Conservation (phyloP, 2,888 invertebrate species). For the Cacoxenus indagator region DNA sequence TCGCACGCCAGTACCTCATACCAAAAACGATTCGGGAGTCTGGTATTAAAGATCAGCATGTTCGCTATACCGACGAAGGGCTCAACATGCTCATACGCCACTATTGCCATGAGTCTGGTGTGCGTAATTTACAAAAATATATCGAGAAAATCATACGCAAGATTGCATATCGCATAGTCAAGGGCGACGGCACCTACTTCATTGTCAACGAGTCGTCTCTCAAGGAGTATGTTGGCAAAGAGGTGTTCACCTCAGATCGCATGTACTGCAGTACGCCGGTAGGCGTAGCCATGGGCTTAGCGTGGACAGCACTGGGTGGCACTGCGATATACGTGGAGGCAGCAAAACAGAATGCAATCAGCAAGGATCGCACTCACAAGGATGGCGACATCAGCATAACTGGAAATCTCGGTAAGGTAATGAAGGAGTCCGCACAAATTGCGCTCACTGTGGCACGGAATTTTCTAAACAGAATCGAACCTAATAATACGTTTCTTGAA, state of each 20-base stretch:
- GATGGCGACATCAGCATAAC: conserved; percentile 81
- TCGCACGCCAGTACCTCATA: conserved; percentile 92
- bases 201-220: conserved; percentile 79
- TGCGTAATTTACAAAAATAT: conserved; percentile 95
- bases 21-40: conserved; percentile 88
- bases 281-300: conserved; percentile 96
- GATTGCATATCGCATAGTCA: conserved; percentile 91
- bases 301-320: conserved; percentile 98
- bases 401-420: conserved; percentile 96
- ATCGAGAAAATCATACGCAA: conserved; percentile 96
- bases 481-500: conserved; percentile 80
- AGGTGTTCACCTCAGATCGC: conserved; percentile 93
- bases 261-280: conserved; percentile 94
- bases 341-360: conserved; percentile 72
- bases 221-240: conserved; percentile 83
- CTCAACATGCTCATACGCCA: conserved; percentile 83
- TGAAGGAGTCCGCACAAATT: conserved; percentile 96
- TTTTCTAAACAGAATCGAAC: conserved; percentile 75
- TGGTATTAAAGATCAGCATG: conserved; percentile 79
- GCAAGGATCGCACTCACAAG: background rate
- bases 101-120: conserved; percentile 96
- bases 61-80: conserved; percentile 79
- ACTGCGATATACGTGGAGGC: conserved; percentile 95
- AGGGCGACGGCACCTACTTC: conserved; percentile 77
- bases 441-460: conserved; percentile 92